Evolutionary conservation across 2,888 invertebrate species (phyloP), one percentile per base, ranked within the genome.

Genomic region (Lordiphosa fenestrarum): DNA sequence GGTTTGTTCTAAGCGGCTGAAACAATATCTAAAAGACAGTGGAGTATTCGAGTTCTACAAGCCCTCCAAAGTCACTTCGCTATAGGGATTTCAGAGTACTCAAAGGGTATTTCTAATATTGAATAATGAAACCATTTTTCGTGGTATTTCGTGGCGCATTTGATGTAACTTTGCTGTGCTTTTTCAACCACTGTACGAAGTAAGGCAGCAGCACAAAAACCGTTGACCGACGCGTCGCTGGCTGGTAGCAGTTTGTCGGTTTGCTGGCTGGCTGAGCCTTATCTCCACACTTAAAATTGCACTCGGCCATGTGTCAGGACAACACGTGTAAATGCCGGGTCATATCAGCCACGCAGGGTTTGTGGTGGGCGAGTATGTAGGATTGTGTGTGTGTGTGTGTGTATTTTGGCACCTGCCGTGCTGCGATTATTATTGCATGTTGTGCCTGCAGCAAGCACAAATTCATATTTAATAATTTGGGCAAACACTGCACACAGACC

Each of bases 261-360:
- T 57, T 60, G 60, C 52, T 67, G 57, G 56, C 42, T 44, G 42
- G 25, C 30, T 15, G 30, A 13, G 42, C 62, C 70, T 84, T 84
- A 80, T 84, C 83, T 76, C 65, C 54, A 53, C 60, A 64, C 56
- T 64, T 69, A 65, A 69, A 69, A 60, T 65, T 69, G 60, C 69
- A 60, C 64, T 25, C 25, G 53, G 62, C 50, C 68, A 68, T 63
- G 62, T 62, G 63, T 59, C 61, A 53, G 49, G 37, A 37, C 63
- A 62, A 57, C 65, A 56, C 57, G 63, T 65, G 56, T 64, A 50
- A 56, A 49, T 63, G 63, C 56, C 55, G 15, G 63, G 48, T 38
- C 37, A 50, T 59, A 59, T 59, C 58, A 60, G 49, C 19, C n/a
- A n/a, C 12, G 36, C 35, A 19, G 48, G 33, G 35, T 35, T 56